Evolutionary conservation across 92 coral and sea anemone genomes (phyloP).

Genomic region (Parazoanthus swiftii): DNA sequence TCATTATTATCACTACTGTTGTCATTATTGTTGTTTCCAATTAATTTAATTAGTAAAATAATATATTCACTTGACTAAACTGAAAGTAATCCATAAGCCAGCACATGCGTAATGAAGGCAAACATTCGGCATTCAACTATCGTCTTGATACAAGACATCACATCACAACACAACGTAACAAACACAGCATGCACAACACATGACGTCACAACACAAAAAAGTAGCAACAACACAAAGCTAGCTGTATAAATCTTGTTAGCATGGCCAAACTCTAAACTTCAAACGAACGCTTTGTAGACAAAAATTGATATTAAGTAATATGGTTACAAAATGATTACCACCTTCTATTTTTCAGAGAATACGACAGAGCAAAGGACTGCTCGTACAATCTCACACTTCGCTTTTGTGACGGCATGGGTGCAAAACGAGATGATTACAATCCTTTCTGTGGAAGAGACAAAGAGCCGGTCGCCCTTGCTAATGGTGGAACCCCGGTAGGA

Average conservation of each 20-base stretch:
- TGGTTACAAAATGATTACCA: neutral
- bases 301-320: neutral
- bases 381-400: conserved; percentile 15
- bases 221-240: neutral
- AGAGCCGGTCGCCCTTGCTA: neutral
- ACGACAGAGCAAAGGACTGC: conserved; percentile 14
- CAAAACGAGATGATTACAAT: conserved; percentile 4
- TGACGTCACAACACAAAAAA: neutral
- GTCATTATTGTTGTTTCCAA: too few relatives aligned
- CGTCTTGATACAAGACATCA: neutral
- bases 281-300: neutral
- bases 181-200: neutral
- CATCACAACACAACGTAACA: neutral
- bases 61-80: too few relatives aligned
- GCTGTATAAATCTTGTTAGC: too few relatives aligned
- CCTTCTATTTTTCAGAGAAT: neutral
- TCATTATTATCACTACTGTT: too few relatives aligned
- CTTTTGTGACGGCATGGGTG: neutral
- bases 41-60: too few relatives aligned
- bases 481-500: neutral
- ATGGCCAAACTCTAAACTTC: too few relatives aligned
- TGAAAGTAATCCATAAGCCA: too few relatives aligned
- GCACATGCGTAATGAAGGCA: too few relatives aligned
- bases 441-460: conserved; percentile 20
- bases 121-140: too few relatives aligned